Percentiles rank a stretch among this genome's conserved stretches.
Evolutionary conservation across 2,888 invertebrate species (phyloP).

Genomic region (Platycnemis pennipes): DNA sequence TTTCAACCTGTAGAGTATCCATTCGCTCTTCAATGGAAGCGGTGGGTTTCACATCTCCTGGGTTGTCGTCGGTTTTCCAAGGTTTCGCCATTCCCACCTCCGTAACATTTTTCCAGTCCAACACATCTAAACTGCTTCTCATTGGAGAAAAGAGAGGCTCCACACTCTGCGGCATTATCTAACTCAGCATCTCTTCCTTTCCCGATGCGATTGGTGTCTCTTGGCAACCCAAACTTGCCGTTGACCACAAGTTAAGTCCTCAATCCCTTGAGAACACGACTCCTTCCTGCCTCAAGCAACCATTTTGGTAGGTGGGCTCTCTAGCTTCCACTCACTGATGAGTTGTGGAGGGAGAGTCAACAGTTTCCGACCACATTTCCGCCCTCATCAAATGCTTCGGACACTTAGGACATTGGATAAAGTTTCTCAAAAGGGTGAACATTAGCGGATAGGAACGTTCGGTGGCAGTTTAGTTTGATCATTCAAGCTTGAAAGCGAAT

Average conservation of each 20-base stretch:
- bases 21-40: not conserved
- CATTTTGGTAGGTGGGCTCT: too few relatives aligned
- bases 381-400: too few relatives aligned
- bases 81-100: not conserved
- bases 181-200: not conserved
- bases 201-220: not conserved
- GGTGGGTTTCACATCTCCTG: not conserved
- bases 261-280: too few relatives aligned
- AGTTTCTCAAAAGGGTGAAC: too few relatives aligned
- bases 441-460: too few relatives aligned
- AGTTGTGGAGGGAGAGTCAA: too few relatives aligned
- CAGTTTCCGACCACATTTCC: too few relatives aligned
- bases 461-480: too few relatives aligned
- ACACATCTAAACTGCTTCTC: not conserved
- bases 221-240: not conserved
- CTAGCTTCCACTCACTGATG: too few relatives aligned
- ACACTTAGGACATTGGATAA: too few relatives aligned
- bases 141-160: not conserved
- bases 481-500: too few relatives aligned
- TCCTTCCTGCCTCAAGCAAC: too few relatives aligned
- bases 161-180: not conserved
- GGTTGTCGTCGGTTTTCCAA: not conserved
- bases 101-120: not conserved
- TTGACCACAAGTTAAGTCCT: not conserved
- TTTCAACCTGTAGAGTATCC: slow-evolving; percentile 47